A percentile compares a stretch with the other conserved stretches of the same genome.
phyloP scores from a whole-genome alignment of 2,888 invertebrate species.

The Cordilura impudica region DNA sequence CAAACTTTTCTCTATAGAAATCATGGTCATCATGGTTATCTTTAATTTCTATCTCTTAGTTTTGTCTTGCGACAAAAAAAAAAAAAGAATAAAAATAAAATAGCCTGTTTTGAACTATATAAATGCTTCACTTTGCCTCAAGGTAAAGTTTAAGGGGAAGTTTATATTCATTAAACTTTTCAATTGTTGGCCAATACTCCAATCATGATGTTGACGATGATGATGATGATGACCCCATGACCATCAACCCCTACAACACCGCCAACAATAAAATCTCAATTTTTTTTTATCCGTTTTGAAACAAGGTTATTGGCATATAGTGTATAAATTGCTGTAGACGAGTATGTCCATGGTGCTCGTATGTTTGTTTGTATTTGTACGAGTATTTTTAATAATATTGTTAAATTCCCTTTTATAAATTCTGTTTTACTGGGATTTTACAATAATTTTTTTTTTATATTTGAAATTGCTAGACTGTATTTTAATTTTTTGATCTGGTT shows the following conservation, averaged over 20 bases:
- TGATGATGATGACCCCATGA: slow-evolving; percentile 21
- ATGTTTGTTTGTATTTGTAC: background rate
- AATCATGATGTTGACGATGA: no score
- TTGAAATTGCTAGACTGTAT: slow-evolving; percentile 50
- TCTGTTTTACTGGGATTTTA: slow-evolving; percentile 22
- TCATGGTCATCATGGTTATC: slow-evolving; percentile 23
- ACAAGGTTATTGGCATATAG: slow-evolving; percentile 43
- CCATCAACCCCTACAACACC: slow-evolving; percentile 39
- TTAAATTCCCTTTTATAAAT: slow-evolving; percentile 30
- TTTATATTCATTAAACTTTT: slow-evolving; percentile 50
- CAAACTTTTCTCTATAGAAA: slow-evolving; percentile 48
- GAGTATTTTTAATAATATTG: slow-evolving; percentile 32
- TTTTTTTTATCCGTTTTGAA: slow-evolving; percentile 36
- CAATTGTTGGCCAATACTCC: slow-evolving; percentile 51
- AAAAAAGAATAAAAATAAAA: background rate
- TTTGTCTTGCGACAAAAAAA: slow-evolving; percentile 21
- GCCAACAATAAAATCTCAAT: slow-evolving; percentile 25
- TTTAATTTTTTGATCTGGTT: slow-evolving; percentile 50
- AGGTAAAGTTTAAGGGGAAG: slow-evolving; percentile 18
- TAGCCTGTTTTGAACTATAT: slow-evolving; percentile 30
- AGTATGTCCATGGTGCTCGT: background rate
- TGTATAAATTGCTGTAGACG: background rate
- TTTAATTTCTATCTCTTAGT: slow-evolving; percentile 16
- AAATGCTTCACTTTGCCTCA: slow-evolving; percentile 17
- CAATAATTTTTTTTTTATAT: background rate